Conservation (phyloP, 2,797 vertebrate genomes). For the Meriones psammophilus region DNA sequence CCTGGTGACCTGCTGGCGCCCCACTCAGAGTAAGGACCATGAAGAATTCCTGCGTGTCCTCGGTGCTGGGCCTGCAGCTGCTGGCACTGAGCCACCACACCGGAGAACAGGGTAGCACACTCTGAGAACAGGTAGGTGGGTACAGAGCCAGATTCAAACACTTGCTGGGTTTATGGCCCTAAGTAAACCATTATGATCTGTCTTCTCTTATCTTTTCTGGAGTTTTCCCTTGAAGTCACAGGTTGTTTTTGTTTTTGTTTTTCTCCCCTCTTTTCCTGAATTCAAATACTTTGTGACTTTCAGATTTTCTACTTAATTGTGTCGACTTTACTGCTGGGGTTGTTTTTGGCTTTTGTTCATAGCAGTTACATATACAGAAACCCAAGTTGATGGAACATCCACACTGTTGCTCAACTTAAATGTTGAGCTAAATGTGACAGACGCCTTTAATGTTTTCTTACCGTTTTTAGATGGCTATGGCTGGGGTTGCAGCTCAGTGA, state of each 20-base stretch:
- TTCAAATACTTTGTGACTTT: not conserved
- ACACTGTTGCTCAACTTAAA: not conserved
- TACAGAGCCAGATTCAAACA: not conserved
- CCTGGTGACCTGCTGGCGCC: not conserved
- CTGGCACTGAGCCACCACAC: too few relatives aligned
- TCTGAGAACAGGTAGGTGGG: not conserved
- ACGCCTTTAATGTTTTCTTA: not conserved
- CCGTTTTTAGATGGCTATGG: not conserved
- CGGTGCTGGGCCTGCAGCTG: not conserved
- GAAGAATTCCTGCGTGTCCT: not conserved
- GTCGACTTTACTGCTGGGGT: not conserved
- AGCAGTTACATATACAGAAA: not conserved
- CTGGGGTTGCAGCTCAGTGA: not conserved
- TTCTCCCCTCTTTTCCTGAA: constrained; percentile 3
- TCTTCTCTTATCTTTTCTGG: not conserved
- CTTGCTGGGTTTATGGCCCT: not conserved
- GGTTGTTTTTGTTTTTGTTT: not conserved
- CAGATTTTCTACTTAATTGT: not conserved
- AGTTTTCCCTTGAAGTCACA: not conserved
- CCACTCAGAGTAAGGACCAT: not conserved
- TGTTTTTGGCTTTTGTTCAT: not conserved
- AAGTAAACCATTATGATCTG: not conserved
- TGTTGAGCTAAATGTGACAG: not conserved
- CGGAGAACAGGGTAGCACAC: not conserved
- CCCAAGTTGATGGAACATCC: not conserved